These are phyloP conservation scores for Polyommatus iphigenia DNA, from an alignment of 2,888 invertebrate genomes.

Conservation along the genomic window DNA sequence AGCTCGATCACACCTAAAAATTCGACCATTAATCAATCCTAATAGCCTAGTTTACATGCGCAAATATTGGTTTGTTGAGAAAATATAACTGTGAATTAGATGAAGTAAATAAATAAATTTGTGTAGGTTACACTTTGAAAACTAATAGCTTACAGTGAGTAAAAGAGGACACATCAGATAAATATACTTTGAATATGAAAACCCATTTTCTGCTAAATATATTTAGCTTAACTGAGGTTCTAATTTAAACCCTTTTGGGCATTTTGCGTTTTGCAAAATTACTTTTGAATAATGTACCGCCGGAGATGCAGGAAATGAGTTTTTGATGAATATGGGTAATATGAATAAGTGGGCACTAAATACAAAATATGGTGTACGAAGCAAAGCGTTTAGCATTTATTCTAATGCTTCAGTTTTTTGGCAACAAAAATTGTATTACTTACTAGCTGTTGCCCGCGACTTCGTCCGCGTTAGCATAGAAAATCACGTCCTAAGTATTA, in stretches of 20 bases:
- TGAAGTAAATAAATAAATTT: too few relatives aligned
- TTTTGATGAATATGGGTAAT: slow-evolving; percentile 21
- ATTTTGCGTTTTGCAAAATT: slow-evolving; percentile 20
- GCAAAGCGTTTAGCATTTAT: not conserved
- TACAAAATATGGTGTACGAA: not conserved
- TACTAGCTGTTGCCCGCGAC: too few relatives aligned
- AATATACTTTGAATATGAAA: not conserved
- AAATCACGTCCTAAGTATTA: too few relatives aligned
- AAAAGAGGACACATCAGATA: not conserved
- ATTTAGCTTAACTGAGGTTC: not conserved
- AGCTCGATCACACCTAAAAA: too few relatives aligned
- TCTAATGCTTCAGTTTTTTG: not conserved
- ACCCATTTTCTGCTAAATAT: not conserved
- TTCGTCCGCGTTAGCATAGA: too few relatives aligned
- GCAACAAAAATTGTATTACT: not conserved
- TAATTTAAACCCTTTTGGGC: slow-evolving; percentile 13
- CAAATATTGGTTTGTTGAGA: too few relatives aligned
- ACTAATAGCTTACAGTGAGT: too few relatives aligned
- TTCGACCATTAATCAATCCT: too few relatives aligned
- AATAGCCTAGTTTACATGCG: too few relatives aligned
- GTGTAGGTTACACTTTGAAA: too few relatives aligned
- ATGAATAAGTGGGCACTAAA: slow-evolving; percentile 16
- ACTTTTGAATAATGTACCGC: slow-evolving; percentile 28
- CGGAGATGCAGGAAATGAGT: slow-evolving; percentile 28
- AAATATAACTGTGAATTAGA: too few relatives aligned